Base-by-base conservation (phyloP, 2,113 vertebrate genomes). In the Muntiacus reevesi region DNA sequence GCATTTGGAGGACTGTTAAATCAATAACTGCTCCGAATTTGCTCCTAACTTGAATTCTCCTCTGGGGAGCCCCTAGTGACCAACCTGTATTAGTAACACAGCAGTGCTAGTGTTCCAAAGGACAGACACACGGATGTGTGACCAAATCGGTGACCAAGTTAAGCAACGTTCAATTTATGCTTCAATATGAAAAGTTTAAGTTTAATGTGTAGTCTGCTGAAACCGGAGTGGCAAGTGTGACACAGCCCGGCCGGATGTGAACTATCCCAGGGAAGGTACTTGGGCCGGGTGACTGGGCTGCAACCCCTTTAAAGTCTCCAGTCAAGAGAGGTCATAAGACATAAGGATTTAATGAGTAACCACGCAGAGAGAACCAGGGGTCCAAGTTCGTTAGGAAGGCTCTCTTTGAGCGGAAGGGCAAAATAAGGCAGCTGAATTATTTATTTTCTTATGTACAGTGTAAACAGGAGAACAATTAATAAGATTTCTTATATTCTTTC, bases 301-400 rank as follows among this genome's bases (percentile, higher is more conserved):
- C 25, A 59, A 60, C 19, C 7, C 25, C 7, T 16, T 33, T 16
- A 50, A 47, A 82, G 81, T 55, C 76, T 89, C 76, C 30, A 64
- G 55, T n/a, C 47, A 45, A 21, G 33, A 43, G 84, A 52, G 47
- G 74, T 87, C 82, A 52, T 27, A 67, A 57, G 62, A 91, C 43
- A 59, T 36, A 87, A 79, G 36, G 90, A 89, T 79, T 87, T 96
- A 94, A 96, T 96, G 64, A 95, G 52, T 90, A 92, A 96, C 81
- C 55, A 88, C n/a, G n/a, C 43, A 47, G 14, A 4, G 28, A 79
- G 67, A 79, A 28, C 43, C 85, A 30, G n/a, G 47, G 84, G 90
- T 92, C 96, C 78, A 95, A 92, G 67, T 88, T 90, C 84, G 33
- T 71, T 17, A 87, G 40, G 94, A 95, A 4, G 54, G 54, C 78